phyloP scores from a whole-genome alignment of 1,140 invertebrate genomes.

The Pogonognathellus flavescens region DNA sequence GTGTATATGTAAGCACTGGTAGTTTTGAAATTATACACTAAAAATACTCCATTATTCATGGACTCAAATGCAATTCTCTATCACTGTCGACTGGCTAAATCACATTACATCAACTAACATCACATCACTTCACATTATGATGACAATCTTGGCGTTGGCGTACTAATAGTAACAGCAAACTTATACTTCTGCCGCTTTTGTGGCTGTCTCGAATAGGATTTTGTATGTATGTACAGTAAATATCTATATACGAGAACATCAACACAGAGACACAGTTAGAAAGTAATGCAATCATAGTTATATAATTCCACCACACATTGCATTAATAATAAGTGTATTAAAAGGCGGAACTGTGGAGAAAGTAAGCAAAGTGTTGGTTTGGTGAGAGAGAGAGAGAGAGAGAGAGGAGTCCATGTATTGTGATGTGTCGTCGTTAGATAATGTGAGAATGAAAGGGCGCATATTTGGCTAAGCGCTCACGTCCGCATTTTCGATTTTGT shows the following conservation, averaged over 20 bases:
- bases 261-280: background rate
- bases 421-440: slow-evolving; percentile 5
- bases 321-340: background rate
- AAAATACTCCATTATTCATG: slow-evolving; percentile 8
- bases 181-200: too few relatives aligned
- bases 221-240: background rate
- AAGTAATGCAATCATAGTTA: background rate
- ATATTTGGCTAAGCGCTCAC: slow-evolving; percentile 52
- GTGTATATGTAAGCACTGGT: background rate
- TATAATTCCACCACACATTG: too few relatives aligned
- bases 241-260: background rate
- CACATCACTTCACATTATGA: background rate
- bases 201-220: too few relatives aligned
- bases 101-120: background rate
- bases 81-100: background rate
- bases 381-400: background rate
- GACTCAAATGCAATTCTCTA: slow-evolving; percentile 1
- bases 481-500: slow-evolving; percentile 50
- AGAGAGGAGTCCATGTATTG: background rate
- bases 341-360: background rate
- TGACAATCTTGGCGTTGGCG: background rate
- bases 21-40: too few relatives aligned
- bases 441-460: slow-evolving; percentile 33
- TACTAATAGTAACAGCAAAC: background rate
- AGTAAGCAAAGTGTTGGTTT: background rate